These are phyloP conservation scores for Lepilemur ruficaudatus DNA, from an alignment of 2,797 vertebrate species.

Conservation along the genomic window DNA sequence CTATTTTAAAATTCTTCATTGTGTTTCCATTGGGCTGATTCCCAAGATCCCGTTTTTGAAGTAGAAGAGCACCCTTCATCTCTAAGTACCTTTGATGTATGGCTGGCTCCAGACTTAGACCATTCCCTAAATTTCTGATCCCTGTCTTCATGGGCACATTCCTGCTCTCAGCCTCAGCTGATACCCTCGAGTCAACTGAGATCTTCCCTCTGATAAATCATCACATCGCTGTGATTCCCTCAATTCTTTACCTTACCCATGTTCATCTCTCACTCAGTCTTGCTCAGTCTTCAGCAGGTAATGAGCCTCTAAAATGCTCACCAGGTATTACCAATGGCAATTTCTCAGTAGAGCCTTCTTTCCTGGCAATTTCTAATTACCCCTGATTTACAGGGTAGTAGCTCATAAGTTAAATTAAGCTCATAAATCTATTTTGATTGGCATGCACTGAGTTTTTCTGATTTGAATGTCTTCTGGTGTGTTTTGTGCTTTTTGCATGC, in stretches of 20 bases:
- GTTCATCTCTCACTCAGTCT: not conserved
- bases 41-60: constrained; percentile 42
- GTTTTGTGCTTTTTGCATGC: not conserved
- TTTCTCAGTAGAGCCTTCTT: not conserved
- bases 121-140: not conserved
- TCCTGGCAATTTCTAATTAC: not conserved
- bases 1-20: constrained; percentile 66
- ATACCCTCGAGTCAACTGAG: not conserved
- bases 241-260: not conserved
- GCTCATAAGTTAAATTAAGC: not conserved
- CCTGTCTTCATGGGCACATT: not conserved
- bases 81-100: not conserved
- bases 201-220: not conserved
- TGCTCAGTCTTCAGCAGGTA: not conserved
- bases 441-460: not conserved
- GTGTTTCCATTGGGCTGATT: constrained; percentile 30
- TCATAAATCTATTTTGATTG: not conserved
- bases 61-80: not conserved
- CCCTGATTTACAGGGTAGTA: not conserved
- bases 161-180: not conserved
- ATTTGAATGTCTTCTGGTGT: not conserved
- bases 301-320: not conserved
- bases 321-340: not conserved
- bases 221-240: not conserved
- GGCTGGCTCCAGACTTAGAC: not conserved